Conservation (phyloP, 2,888 invertebrate species). For the Resseliella maxima region DNA sequence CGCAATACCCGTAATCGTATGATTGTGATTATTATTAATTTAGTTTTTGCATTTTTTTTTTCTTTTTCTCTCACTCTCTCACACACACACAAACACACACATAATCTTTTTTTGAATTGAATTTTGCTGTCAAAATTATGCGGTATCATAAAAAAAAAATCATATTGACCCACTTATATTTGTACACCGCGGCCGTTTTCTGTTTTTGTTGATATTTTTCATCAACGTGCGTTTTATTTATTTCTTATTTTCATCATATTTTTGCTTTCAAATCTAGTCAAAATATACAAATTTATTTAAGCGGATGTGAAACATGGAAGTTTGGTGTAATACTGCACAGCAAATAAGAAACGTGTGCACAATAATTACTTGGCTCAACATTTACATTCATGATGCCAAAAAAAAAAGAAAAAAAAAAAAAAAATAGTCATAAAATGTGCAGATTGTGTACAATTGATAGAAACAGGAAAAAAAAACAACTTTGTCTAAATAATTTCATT, state of each 20-base stretch:
- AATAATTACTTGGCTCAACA: not conserved
- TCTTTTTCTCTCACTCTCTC: no score
- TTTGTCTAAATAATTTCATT: not conserved
- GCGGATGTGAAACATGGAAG: constrained; percentile 17
- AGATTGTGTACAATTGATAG: constrained; percentile 1
- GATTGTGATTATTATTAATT: not conserved
- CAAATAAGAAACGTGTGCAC: not conserved
- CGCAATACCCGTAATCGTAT: not conserved
- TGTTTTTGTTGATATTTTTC: not conserved
- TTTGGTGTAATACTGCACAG: constrained; percentile 1
- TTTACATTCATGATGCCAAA: not conserved
- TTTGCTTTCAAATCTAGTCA: not conserved
- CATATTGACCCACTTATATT: constrained; percentile 41
- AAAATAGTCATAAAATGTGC: not conserved
- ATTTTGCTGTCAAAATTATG: not conserved
- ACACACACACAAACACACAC: no score
- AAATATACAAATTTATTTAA: constrained; percentile 2
- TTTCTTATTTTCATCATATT: no score
- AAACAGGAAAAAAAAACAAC: not conserved
- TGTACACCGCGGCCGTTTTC: not conserved
- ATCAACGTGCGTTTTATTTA: no score
- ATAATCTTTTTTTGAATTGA: no score
- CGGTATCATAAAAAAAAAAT: constrained; percentile 40
- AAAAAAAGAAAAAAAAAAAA: not conserved
- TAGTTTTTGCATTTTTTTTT: not conserved